A percentile compares a stretch with the other conserved stretches of the same genome.
phyloP scores from a whole-genome alignment of 2,797 vertebrate species.

The Platalea minor region DNA sequence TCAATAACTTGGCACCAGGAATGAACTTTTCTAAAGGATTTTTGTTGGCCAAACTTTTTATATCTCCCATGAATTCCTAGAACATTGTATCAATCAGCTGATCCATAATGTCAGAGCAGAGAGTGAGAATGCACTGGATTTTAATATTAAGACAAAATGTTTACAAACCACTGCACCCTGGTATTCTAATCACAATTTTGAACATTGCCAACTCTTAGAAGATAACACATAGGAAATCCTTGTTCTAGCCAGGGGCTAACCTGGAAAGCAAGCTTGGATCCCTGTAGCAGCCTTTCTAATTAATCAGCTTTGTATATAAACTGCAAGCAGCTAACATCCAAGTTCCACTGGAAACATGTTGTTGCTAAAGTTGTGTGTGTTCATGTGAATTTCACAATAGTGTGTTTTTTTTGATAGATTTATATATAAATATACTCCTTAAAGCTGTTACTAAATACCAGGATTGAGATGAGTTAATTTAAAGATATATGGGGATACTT shows the following conservation, averaged over 20 bases:
- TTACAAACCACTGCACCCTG: not conserved
- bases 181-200: not conserved
- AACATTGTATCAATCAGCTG: not conserved
- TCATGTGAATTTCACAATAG: slow-evolving; percentile 32
- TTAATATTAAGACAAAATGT: not conserved
- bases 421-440: slow-evolving; percentile 5
- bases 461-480: slow-evolving; percentile 18
- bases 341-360: not conserved
- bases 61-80: not conserved
- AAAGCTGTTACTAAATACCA: slow-evolving; percentile 14
- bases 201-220: not conserved
- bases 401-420: not conserved
- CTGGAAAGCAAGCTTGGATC: not conserved
- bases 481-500: slow-evolving; percentile 13
- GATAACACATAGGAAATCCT: not conserved
- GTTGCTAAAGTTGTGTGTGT: slow-evolving; percentile 3
- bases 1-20: not conserved
- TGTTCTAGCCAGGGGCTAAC: not conserved
- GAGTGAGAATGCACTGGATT: not conserved
- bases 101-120: not conserved
- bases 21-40: not conserved
- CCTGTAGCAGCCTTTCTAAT: not conserved
- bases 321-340: not conserved
- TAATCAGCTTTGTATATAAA: slow-evolving; percentile 37
- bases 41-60: not conserved